Evolutionary conservation across 1,140 invertebrate genomes (phyloP).

Genomic region (Camponotus pennsylvanicus): DNA sequence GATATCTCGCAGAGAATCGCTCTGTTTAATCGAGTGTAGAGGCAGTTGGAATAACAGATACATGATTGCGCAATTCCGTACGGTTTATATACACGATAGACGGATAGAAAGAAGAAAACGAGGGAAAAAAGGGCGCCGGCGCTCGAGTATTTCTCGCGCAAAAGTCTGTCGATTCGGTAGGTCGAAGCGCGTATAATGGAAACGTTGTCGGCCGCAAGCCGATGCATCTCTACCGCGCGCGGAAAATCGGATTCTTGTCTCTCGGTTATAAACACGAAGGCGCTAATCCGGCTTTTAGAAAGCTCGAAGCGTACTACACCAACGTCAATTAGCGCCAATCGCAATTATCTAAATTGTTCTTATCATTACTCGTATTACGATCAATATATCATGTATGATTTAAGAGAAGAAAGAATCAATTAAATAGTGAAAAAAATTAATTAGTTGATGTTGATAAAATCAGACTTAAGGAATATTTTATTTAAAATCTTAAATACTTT

Average conservation of each 20-base stretch:
- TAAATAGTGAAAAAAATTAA: not conserved
- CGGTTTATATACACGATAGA: constrained; percentile 36
- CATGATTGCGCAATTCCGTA: constrained; percentile 38
- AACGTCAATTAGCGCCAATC: not conserved
- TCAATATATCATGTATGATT: not conserved
- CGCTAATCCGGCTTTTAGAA: not conserved
- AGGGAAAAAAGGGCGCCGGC: constrained; percentile 1
- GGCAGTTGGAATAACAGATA: constrained; percentile 26
- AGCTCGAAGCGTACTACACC: not conserved
- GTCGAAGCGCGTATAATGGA: constrained; percentile 38
- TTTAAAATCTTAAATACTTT: not conserved
- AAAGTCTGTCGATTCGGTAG: constrained; percentile 31
- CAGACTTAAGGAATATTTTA: not conserved
- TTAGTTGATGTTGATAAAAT: not conserved
- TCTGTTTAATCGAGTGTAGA: constrained; percentile 7
- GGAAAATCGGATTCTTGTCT: constrained; percentile 34
- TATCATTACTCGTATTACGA: not conserved
- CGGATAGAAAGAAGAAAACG: not conserved
- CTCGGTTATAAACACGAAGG: constrained; percentile 25
- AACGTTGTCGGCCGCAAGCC: constrained; percentile 29
- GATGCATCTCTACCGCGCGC: not conserved
- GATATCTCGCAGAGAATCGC: not conserved
- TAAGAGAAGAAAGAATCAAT: not conserved
- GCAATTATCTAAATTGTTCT: not conserved
- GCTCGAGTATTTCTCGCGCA: constrained; percentile 13